A percentile compares a stretch with the other conserved stretches of the same genome.
Evolutionary conservation across 2,888 invertebrate genomes (phyloP).

Genomic region (Ectemnius continuus): DNA sequence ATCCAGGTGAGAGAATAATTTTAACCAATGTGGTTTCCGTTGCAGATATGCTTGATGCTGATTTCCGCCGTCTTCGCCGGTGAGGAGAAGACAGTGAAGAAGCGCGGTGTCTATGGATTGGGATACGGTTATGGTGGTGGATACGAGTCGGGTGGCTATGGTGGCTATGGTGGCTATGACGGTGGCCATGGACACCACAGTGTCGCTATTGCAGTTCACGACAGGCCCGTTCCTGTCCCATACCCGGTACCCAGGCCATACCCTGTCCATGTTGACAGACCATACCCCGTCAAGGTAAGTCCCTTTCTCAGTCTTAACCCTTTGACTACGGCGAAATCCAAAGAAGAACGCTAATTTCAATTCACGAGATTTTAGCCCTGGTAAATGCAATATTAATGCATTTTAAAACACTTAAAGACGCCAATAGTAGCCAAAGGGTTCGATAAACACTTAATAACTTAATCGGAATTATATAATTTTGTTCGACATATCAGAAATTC

Average conservation of each 20-base stretch:
- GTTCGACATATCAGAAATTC: too few species aligned
- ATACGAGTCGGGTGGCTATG: slow-evolving; percentile 35
- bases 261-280: slow-evolving; percentile 79
- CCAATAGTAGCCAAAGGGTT: too few species aligned
- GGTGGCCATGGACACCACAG: slow-evolving; percentile 44
- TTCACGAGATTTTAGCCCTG: too few species aligned
- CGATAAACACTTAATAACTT: too few species aligned
- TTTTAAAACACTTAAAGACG: too few species aligned
- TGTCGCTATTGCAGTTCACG: slow-evolving; percentile 69
- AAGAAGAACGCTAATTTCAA: too few species aligned
- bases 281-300: slow-evolving; percentile 77
- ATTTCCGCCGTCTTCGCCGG: slow-evolving; percentile 76
- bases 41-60: slow-evolving; percentile 78
- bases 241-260: slow-evolving; percentile 77
- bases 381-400: too few species aligned
- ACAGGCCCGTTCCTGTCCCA: slow-evolving; percentile 77
- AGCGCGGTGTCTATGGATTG: slow-evolving; percentile 67
- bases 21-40: slow-evolving; percentile 21
- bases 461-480: too few species aligned
- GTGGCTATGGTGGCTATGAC: slow-evolving; percentile 55
- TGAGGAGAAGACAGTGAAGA: slow-evolving; percentile 69
- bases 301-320: too few species aligned
- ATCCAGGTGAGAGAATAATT: too few species aligned
- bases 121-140: slow-evolving; percentile 56
- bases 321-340: too few species aligned